Base-by-base conservation (phyloP, 2,113 vertebrate genomes). In the Athene cunicularia region DNA sequence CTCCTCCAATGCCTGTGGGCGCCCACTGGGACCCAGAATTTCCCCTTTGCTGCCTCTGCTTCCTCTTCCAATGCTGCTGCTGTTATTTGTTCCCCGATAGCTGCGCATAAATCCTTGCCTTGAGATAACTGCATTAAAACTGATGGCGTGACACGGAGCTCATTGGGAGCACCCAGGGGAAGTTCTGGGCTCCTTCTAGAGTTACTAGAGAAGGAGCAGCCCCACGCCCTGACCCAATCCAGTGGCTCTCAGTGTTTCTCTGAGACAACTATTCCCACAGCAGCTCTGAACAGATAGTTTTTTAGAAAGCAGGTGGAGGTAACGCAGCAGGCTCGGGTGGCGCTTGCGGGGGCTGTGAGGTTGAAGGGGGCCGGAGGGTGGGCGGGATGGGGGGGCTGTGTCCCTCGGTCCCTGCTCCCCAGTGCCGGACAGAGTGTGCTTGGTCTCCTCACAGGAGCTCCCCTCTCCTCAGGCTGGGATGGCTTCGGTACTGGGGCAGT, bases 281-380 rank as follows among this genome's bases (percentile, higher is more conserved):
- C 22, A 43, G 16, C 76, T 70, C 49, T 10, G 49, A 23, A 19
- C 12, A 11, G 0, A 0, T 9, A n/a, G 3, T 56, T 49, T 70
- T 81, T 28, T 28, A 49, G 62, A 62, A 11, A 76, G 67, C 43
- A 22, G 33, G 24, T 9, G 37, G 15, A 52, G 33, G 19, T 41
- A 24, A 11, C 14, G 0, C 28, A 22, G 82, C 59, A 21, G 22
- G 27, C 24, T 37, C 28, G 9, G 71, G 2, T 8, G 7, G 28
- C 9, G 0, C 27, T 33, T 45, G 19, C 8, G 33, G 5, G 33
- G 67, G 43, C n/a, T 21, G 12, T 19, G 11, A 4, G 1, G 2
- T 12, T 13, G 28, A 23, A 27, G 18, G 50, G 15, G 28, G n/a
- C 21, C 32, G 28, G 4, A 5, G 49, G 32, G n/a, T 6, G 4